phyloP scores from a whole-genome alignment of 2,888 invertebrate genomes.

The Suillia variegata region DNA sequence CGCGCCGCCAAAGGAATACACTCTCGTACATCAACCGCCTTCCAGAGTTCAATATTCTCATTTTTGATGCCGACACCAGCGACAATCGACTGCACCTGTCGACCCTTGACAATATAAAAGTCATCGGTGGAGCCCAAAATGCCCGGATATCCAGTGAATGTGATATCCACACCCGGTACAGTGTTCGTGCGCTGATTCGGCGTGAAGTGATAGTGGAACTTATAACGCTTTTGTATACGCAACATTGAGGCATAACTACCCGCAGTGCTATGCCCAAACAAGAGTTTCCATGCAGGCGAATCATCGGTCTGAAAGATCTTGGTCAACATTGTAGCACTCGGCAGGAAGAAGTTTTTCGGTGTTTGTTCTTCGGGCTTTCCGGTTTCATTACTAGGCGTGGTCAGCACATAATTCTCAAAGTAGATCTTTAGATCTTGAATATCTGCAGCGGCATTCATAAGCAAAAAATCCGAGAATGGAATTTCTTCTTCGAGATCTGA shows the following conservation, averaged over 20 bases:
- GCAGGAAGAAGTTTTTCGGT: constrained; percentile 69
- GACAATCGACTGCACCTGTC: constrained; percentile 67
- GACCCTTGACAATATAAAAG: constrained; percentile 72
- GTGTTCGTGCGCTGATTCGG: constrained; percentile 62
- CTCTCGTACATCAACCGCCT: constrained; percentile 67
- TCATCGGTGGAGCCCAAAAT: constrained; percentile 82
- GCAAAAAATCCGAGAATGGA: constrained; percentile 70
- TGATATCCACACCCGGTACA: constrained; percentile 72
- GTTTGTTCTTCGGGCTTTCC: constrained; percentile 46
- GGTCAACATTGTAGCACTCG: constrained; percentile 59
- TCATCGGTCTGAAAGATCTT: constrained; percentile 45
- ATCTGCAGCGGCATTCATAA: constrained; percentile 79
- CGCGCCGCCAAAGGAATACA: constrained; percentile 72
- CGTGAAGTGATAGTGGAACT: constrained; percentile 73
- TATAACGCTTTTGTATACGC: constrained; percentile 82
- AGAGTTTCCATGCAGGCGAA: constrained; percentile 63
- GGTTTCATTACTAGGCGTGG: constrained; percentile 37
- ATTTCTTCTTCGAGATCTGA: constrained; percentile 67
- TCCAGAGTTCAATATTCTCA: constrained; percentile 74
- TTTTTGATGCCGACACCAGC: constrained; percentile 81
- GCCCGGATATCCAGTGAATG: constrained; percentile 86
- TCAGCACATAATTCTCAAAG: constrained; percentile 57
- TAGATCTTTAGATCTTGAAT: constrained; percentile 66
- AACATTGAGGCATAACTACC: constrained; percentile 82
- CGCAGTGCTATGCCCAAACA: constrained; percentile 81